Evolutionary conservation across 1,140 invertebrate genomes (phyloP).

Genomic region (Asobara japonica): DNA sequence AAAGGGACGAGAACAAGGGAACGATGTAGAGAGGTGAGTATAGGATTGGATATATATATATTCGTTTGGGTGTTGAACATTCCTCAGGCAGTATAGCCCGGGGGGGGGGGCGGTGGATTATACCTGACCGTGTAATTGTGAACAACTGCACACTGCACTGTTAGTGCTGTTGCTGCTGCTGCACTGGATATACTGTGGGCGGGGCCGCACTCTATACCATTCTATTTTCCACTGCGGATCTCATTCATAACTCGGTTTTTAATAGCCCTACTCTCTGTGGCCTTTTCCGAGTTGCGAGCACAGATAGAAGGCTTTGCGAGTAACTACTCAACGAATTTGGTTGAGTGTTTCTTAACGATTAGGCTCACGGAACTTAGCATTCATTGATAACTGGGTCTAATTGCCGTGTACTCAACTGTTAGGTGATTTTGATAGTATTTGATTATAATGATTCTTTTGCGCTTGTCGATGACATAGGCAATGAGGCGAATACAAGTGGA

Average conservation of each 20-base stretch:
- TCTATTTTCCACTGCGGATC: slow-evolving; percentile 64
- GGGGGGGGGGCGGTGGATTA: too few species aligned
- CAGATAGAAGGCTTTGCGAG: too few species aligned
- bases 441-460: too few species aligned
- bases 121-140: slow-evolving; percentile 11
- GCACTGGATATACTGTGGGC: slow-evolving; percentile 57
- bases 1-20: neutral
- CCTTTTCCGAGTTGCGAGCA: too few species aligned
- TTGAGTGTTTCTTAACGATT: too few species aligned
- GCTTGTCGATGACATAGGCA: too few species aligned
- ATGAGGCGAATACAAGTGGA: too few species aligned
- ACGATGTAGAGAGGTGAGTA: neutral
- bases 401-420: too few species aligned
- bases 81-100: neutral
- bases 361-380: too few species aligned
- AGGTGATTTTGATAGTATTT: too few species aligned
- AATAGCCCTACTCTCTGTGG: slow-evolving; percentile 59
- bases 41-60: neutral
- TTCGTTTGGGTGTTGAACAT: neutral
- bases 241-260: slow-evolving; percentile 67
- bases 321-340: too few species aligned
- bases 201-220: slow-evolving; percentile 60
- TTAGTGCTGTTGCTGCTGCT: slow-evolving; percentile 56
- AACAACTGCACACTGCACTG: slow-evolving; percentile 5
- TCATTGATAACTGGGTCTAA: too few species aligned